Percentiles rank a stretch among this genome's conserved stretches.
Evolutionary conservation across 2,113 vertebrate species (phyloP).

Genomic region (Noctilio leporinus): DNA sequence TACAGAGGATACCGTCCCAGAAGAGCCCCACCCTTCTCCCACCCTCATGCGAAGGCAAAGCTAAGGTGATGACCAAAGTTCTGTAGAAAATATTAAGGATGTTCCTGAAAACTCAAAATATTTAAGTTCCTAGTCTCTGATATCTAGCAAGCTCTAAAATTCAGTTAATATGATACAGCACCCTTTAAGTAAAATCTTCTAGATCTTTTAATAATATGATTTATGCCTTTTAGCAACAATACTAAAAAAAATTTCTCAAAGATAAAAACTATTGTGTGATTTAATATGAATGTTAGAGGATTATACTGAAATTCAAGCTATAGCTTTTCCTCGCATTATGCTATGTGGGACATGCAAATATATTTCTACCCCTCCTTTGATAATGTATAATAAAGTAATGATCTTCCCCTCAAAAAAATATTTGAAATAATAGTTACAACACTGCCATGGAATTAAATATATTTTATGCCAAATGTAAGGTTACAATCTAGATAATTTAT

Average conservation of each 20-base stretch:
- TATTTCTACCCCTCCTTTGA: not conserved
- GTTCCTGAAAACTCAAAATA: not conserved
- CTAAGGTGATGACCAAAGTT: not conserved
- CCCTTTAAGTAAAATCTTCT: not conserved
- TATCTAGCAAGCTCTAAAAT: not conserved
- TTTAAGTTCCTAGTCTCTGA: not conserved
- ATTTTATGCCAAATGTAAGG: not conserved
- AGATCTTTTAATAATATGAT: not conserved
- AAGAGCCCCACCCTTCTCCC: rapidly evolving
- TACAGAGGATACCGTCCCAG: not conserved
- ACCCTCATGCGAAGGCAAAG: rapidly evolving
- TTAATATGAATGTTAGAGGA: not conserved
- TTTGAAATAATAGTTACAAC: not conserved
- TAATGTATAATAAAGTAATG: not conserved
- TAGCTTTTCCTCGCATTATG: not conserved
- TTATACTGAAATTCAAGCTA: not conserved
- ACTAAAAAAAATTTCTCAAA: not conserved
- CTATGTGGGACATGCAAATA: not conserved
- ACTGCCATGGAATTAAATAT: not conserved
- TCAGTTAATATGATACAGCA: not conserved
- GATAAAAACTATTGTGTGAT: not conserved
- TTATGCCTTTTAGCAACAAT: not conserved
- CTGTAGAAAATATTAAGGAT: not conserved
- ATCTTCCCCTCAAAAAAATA: rapidly evolving
- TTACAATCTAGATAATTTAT: not conserved